Conservation (phyloP, 2,888 invertebrate genomes). For the Crossocerus cetratus region DNA sequence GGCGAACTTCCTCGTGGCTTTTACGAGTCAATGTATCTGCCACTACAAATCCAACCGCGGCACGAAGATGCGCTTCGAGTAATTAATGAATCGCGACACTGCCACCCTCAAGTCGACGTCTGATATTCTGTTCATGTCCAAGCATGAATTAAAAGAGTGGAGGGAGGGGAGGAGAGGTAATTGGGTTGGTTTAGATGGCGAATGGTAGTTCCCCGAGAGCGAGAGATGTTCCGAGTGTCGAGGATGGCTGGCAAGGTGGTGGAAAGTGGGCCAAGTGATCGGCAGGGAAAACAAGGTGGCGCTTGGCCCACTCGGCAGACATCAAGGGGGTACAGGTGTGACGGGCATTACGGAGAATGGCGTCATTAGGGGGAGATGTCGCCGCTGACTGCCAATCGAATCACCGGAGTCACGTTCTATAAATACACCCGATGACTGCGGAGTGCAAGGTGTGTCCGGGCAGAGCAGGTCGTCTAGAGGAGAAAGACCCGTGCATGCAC, state of each 20-base stretch:
- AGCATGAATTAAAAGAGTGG: too few species aligned
- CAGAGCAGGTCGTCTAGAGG: slow-evolving; percentile 37
- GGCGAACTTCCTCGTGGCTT: slow-evolving; percentile 23
- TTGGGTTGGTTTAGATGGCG: too few species aligned
- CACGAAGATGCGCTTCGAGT: slow-evolving; percentile 37
- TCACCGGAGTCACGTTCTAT: slow-evolving; percentile 67
- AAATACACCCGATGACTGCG: slow-evolving; percentile 64
- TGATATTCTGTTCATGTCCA: too few species aligned
- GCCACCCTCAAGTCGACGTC: too few species aligned
- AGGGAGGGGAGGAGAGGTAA: too few species aligned
- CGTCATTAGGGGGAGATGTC: slow-evolving; percentile 60
- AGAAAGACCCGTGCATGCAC: slow-evolving; percentile 33
- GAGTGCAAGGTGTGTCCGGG: slow-evolving; percentile 54
- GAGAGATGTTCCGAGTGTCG: too few species aligned
- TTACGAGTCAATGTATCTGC: slow-evolving; percentile 34
- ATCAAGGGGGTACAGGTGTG: slow-evolving; percentile 57
- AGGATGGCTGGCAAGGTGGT: too few species aligned
- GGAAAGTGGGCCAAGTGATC: not conserved
- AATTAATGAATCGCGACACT: slow-evolving; percentile 45
- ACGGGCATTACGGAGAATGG: slow-evolving; percentile 58
- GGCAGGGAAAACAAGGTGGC: not conserved
- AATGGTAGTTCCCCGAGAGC: too few species aligned
- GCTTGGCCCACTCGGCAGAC: not conserved
- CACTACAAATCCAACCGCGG: slow-evolving; percentile 38
- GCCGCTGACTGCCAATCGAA: slow-evolving; percentile 55